These are phyloP conservation scores for Ciconia stormi DNA, from an alignment of 2,113 vertebrate species.

Conservation along the genomic window DNA sequence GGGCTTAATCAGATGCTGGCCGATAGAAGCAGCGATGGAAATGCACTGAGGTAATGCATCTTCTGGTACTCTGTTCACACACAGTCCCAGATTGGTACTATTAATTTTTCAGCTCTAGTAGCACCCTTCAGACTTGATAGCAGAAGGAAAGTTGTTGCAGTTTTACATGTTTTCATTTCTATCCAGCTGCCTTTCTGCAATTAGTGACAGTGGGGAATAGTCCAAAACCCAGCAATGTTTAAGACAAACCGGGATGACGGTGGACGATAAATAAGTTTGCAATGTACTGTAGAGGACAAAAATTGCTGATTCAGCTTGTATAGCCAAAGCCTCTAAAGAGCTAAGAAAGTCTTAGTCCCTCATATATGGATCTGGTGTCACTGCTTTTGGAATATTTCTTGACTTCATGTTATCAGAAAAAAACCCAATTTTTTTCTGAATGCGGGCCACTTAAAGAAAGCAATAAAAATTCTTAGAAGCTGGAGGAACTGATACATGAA, in stretches of 20 bases:
- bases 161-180: neutral
- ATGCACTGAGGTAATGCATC: neutral
- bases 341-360: neutral
- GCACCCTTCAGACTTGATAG: neutral
- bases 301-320: neutral
- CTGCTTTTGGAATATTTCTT: neutral
- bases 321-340: neutral
- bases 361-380: neutral
- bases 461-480: neutral
- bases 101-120: constrained; percentile 1
- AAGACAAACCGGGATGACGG: neutral
- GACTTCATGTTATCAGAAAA: neutral
- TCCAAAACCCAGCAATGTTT: neutral
- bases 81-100: neutral
- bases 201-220: neutral
- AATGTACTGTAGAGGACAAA: neutral
- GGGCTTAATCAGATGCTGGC: neutral
- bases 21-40: neutral
- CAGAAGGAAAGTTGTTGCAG: neutral
- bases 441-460: neutral
- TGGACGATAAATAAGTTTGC: neutral
- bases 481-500: neutral
- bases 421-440: neutral
- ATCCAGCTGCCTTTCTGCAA: constrained; percentile 14
- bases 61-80: neutral